Percentiles rank a stretch among this genome's conserved stretches.
Conservation (phyloP, 2,888 invertebrate genomes). For the Hymenopus coronatus region DNA sequence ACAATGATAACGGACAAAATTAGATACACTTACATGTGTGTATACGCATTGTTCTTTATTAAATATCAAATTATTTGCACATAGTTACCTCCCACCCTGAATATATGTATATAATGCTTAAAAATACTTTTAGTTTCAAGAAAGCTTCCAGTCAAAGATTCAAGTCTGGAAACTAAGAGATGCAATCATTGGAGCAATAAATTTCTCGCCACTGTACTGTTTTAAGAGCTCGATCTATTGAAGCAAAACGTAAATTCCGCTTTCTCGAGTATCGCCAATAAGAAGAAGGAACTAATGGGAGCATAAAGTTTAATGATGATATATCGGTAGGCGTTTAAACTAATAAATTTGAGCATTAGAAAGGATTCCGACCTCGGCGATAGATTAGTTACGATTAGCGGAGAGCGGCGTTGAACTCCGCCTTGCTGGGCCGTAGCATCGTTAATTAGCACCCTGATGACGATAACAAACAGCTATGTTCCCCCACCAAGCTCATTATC, state of each 20-base stretch:
- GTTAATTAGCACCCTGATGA: neutral
- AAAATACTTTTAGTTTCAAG: no score
- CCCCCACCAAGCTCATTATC: neutral
- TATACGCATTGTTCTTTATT: no score
- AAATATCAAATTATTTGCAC: no score
- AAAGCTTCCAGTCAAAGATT: no score
- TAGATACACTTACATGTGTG: no score
- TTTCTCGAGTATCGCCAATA: neutral
- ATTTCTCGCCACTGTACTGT: neutral
- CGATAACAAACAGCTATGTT: neutral
- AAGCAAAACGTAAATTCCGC: no score
- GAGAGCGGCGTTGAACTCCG: neutral
- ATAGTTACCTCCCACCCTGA: no score
- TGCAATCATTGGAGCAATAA: neutral
- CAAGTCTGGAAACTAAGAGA: no score
- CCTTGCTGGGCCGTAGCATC: neutral
- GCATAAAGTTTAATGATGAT: neutral
- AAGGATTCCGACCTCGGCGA: neutral
- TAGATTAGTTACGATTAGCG: neutral
- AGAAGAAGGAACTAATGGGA: neutral
- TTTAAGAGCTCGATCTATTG: neutral
- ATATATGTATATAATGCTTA: no score
- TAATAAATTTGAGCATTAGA: neutral
- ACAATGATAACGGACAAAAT: no score
- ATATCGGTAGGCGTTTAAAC: neutral